Evolutionary conservation across 35 echinoderm and acorn worm genomes (phyloP), one percentile per base, ranked within the genome.

Genomic region (Stichopus chloronotus): DNA sequence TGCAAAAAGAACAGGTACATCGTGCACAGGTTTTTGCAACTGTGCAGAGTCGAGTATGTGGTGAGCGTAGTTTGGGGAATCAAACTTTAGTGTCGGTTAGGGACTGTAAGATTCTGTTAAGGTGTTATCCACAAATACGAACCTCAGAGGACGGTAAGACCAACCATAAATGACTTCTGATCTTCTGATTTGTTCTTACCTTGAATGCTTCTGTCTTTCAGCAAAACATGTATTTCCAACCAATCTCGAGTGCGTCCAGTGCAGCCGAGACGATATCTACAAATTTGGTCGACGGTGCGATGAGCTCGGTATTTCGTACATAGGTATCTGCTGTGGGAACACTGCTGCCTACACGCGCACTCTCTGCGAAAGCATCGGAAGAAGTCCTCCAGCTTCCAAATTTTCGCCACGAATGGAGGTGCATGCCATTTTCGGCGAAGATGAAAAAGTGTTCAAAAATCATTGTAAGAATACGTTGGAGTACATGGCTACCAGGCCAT

Each of bases 301-400:
- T 21, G 90, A 94, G 53, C 76, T 97, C 14, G 93, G 91, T 10
- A 85, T 97, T 9, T 76, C 72, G 14, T 97, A 94, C 63, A 65
- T 97, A 13, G 95, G 95, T 52, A 59, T 97, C 0, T 97, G 95
- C 63, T 96, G 95, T 80, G 95, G 95, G 2, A 96, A 96, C 30
- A 63, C 93, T 9, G 59, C 95, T 52, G 83, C 94, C 53, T 94
- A 92, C 78, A 97, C 95, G 1, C 55, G 95, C 7, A 63, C 93
- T 25, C 76, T 97, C 52, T 82, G 83, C 25, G 95, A 97, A 57
- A 85, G 78, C 78, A 63, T 97, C 4, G 95, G 93, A 9, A 61
- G 91, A 78, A 53, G 21, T 5, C 93, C 95, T 16, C 90, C 87
- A 11, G 95, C 95, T 14, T 92, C 90, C 25, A 92, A 76, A 55